phyloP scores from a whole-genome alignment of 2,888 invertebrate species.

The Callimorpha dominula region DNA sequence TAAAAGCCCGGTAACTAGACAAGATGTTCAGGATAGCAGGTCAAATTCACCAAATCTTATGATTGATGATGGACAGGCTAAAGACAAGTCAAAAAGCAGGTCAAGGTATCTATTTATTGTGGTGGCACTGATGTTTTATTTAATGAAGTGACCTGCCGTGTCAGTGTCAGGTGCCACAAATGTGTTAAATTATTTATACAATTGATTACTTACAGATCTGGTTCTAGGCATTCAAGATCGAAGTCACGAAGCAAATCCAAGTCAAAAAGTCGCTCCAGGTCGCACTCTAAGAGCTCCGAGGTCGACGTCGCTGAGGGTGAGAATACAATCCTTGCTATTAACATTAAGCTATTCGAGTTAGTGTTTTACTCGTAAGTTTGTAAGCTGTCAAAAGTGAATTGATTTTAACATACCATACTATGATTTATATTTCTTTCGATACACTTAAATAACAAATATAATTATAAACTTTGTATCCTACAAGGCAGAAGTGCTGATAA shows the following conservation, averaged over 20 bases:
- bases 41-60: conserved; percentile 85
- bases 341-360: too few species aligned
- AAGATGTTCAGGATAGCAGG: conserved; percentile 76
- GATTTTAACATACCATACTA: too few species aligned
- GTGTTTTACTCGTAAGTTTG: too few species aligned
- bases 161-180: too few species aligned
- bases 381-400: too few species aligned
- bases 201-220: conserved; percentile 62
- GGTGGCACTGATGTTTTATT: too few species aligned
- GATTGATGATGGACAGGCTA: conserved; percentile 81
- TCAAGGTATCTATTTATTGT: conserved; percentile 65
- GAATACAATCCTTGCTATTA: conserved; percentile 6
- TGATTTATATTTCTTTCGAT: too few species aligned
- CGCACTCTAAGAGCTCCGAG: conserved; percentile 78
- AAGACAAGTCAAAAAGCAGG: conserved; percentile 75
- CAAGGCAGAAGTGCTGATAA: too few species aligned
- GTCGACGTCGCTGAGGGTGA: conserved; percentile 66
- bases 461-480: too few species aligned
- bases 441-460: too few species aligned
- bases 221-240: conserved; percentile 75
- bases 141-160: too few species aligned
- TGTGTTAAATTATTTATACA: too few species aligned
- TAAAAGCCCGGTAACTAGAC: conserved; percentile 69
- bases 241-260: conserved; percentile 79
- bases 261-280: conserved; percentile 79